These are phyloP conservation scores for Lithophane socia DNA, from an alignment of 2,888 invertebrate species.

Conservation along the genomic window DNA sequence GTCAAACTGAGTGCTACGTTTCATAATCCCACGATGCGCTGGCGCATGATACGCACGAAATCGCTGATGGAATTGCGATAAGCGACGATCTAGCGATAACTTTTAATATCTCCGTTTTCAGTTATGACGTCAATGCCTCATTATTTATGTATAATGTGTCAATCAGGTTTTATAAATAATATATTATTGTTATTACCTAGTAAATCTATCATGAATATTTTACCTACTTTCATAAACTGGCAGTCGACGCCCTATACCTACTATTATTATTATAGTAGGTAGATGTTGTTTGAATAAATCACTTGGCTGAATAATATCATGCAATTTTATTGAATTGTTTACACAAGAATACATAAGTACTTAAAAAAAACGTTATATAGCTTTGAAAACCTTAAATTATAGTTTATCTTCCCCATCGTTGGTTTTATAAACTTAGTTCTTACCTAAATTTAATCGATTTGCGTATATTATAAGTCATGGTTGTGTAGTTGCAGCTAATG, in stretches of 20 bases:
- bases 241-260: neutral
- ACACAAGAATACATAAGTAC: neutral
- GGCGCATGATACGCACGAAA: conserved; percentile 66
- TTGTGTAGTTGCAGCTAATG: neutral
- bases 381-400: neutral
- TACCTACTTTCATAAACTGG: conserved; percentile 20
- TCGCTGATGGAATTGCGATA: conserved; percentile 65
- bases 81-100: conserved; percentile 55
- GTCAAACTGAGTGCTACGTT: conserved; percentile 79
- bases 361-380: neutral
- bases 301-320: neutral
- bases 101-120: conserved; percentile 53
- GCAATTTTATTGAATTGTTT: neutral
- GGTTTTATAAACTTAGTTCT: neutral
- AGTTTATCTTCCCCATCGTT: neutral
- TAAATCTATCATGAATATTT: conserved; percentile 10
- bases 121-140: conserved; percentile 61
- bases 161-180: conserved; percentile 30
- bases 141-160: conserved; percentile 33
- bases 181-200: neutral
- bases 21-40: conserved; percentile 72
- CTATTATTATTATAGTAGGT: neutral
- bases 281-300: conserved; percentile 17
- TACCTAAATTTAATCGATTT: neutral
- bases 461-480: neutral